Base-by-base conservation (phyloP, 2,113 vertebrate genomes). In the Saguinus imperator region DNA sequence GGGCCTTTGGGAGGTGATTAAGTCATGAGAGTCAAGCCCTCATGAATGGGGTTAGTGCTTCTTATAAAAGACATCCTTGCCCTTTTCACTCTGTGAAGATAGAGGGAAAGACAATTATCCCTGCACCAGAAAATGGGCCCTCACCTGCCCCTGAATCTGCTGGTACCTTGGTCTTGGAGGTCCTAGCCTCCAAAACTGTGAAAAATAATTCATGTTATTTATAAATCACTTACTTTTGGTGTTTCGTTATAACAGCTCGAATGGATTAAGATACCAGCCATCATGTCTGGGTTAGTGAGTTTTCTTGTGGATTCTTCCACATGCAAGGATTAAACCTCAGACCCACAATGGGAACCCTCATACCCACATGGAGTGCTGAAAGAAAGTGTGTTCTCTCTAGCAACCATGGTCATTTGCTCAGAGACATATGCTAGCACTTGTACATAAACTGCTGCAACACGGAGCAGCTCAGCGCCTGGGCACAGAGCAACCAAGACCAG, bases 301-400 rank as follows among this genome's bases (percentile, higher is more conserved):
- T 81, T 79, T 32, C 52, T n/a, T 40, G 10, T 40, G 37, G 23
- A 52, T n/a, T 16, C 29, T 64, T 64, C 72, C 23, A 32, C 21
- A 12, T 3, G 4, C 37, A 14, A n/a, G 32, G 8, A 37, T 20
- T 50, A 23, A 52, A 55, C 14, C 18, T 21, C 20, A 45, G 8
- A 76, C 11, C 6, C 32, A n/a, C 32, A 16, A 3, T 32, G 5
- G 23, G n/a, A 32, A 0, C 43, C 2, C 9, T 29, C 25, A 11
- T 6, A 32, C 6, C 18, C 48, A 9, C 50, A 52, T 4, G 7
- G 32, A 17, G 37, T 50, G 43, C 21, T 20, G 43, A 17, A 6
- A 61, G 14, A 40, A 9, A 35, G 3, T 6, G 40, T 16, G 52
- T 8, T 9, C 32, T 48, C 4, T 40, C n/a, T 27, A 9, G 50